Base-by-base conservation (phyloP, 2,888 invertebrate species). In the Eupithecia dodoneata region DNA sequence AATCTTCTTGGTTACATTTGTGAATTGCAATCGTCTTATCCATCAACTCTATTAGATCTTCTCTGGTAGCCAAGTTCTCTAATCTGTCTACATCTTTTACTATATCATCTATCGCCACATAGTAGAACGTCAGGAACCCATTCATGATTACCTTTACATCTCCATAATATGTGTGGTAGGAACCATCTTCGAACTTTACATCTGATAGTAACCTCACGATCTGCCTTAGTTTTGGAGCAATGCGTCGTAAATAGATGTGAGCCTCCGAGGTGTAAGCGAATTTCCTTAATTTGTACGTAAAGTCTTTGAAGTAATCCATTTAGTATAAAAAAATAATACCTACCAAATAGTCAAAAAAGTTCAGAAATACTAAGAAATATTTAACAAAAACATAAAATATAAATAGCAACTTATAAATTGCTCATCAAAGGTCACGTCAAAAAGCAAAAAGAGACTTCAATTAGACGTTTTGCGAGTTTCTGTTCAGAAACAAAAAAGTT, bases 151-250 rank as follows among this genome's bases (percentile, higher is more conserved):
- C 83, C 80, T 91, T 93, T 4, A 93, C 76, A 71, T 90, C 85
- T 0, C 91, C 91, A 72, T 91, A 94, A 79, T 88, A 92, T 2
- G 83, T 80, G 72, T 90, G 87, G 67, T 91, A 88, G 0, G 76
- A 78, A 4, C 85, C 88, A 77, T 90, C 89, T 72, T 83, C 81
- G n/a, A 87, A 88, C 77, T 87, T 82, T 10, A 90, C 77, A 10
- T 82, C 63, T 13, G 80, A 52, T 41, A 93, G 72, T 44, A 85
- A 80, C 15, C 74, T 79, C 2, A 93, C 79, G 71, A 87, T 91
- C 41, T 82, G 76, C 69, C 81, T 85, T 1, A 93, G 79, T 76
- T 87, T 85, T 0, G 88, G 86, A 9, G 85, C 77, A 12, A 89
- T 82, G 78, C 89, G 83, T 41, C 85, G 79, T 13, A 92, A 49